phyloP scores from a whole-genome alignment of 2,888 invertebrate species.

The Clitarchus hookeri region DNA sequence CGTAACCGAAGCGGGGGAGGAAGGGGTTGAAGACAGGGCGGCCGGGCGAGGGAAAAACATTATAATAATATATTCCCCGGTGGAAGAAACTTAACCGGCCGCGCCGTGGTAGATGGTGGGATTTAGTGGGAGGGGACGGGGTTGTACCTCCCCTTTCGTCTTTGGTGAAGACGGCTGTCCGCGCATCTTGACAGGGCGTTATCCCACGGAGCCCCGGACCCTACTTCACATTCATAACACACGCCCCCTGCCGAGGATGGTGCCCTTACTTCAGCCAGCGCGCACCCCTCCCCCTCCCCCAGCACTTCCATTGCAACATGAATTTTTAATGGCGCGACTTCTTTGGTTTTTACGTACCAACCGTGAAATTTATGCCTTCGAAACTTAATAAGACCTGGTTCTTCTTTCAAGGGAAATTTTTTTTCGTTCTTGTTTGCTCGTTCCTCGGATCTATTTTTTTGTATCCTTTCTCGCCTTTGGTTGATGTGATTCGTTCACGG shows the following conservation, averaged over 20 bases:
- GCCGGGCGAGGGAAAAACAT: not conserved
- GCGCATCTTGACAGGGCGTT: conserved; percentile 7
- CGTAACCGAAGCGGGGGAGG: not conserved
- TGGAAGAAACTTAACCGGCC: not conserved
- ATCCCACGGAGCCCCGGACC: not conserved
- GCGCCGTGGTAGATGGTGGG: not conserved
- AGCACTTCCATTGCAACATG: conserved; percentile 36
- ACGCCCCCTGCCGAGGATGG: conserved; percentile 36
- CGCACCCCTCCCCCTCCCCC: not conserved
- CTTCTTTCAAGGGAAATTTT: not conserved
- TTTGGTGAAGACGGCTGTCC: not conserved
- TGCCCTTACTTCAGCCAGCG: not conserved
- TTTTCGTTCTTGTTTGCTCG: not conserved
- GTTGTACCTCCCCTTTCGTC: not conserved
- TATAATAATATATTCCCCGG: conserved; percentile 5
- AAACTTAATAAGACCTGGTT: conserved; percentile 39
- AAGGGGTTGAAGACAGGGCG: not conserved
- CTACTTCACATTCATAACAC: conserved; percentile 37
- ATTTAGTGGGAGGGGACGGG: not conserved
- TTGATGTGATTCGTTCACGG: not conserved
- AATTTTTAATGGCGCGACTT: conserved; percentile 40
- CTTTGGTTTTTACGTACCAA: conserved; percentile 39
- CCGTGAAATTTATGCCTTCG: conserved; percentile 40
- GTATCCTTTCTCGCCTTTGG: not conserved
- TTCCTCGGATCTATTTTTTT: not conserved